These are phyloP conservation scores for Mythimna ferrago DNA, from an alignment of 2,888 invertebrate species.

Conservation along the genomic window DNA sequence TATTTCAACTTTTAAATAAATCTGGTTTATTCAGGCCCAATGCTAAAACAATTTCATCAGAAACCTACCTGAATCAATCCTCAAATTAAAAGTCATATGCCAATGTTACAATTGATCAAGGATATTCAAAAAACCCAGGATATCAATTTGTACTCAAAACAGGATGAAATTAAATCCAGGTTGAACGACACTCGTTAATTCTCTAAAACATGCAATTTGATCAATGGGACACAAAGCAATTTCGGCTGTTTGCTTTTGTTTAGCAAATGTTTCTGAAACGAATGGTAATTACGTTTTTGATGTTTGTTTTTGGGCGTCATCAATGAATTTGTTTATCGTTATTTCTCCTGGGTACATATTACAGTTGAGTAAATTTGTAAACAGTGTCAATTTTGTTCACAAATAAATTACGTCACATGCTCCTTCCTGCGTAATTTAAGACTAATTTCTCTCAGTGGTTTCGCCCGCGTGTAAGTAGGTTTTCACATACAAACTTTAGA, in stretches of 20 bases:
- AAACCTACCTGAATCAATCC: slow-evolving; percentile 24
- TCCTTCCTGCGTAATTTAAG: not conserved
- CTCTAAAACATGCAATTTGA: slow-evolving; percentile 57
- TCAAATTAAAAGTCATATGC: slow-evolving; percentile 42
- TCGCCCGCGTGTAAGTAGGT: too few species aligned
- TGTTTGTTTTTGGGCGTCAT: slow-evolving; percentile 34
- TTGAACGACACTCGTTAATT: slow-evolving; percentile 48
- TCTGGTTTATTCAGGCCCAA: not conserved
- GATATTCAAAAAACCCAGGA: slow-evolving; percentile 23
- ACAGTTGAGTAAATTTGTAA: slow-evolving; percentile 19
- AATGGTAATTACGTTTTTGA: slow-evolving; percentile 39
- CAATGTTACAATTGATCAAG: slow-evolving; percentile 17
- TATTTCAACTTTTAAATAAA: not conserved
- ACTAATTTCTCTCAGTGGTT: too few species aligned
- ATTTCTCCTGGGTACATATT: slow-evolving; percentile 1
- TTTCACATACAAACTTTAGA: too few species aligned
- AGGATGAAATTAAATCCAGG: slow-evolving; percentile 54
- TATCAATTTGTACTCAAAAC: slow-evolving; percentile 40
- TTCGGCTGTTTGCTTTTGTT: slow-evolving; percentile 51
- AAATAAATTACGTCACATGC: not conserved
- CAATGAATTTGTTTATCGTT: slow-evolving; percentile 29
- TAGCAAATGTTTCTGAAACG: slow-evolving; percentile 44
- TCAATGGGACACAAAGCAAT: slow-evolving; percentile 49
- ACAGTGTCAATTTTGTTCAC: not conserved
- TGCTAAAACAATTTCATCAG: slow-evolving; percentile 5